Conservation (phyloP, 2,797 vertebrate genomes). For the Orestias chungarensis region DNA sequence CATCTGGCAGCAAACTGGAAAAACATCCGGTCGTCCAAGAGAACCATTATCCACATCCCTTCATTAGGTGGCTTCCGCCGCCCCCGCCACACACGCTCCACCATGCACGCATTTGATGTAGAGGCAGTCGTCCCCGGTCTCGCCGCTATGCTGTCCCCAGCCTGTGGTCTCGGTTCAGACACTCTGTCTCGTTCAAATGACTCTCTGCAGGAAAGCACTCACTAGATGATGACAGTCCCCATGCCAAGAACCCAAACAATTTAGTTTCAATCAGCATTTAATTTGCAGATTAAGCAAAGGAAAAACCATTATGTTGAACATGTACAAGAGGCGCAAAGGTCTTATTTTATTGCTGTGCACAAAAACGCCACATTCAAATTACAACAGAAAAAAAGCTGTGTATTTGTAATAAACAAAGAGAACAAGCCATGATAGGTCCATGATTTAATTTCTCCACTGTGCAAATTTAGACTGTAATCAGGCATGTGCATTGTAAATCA, state of each 20-base stretch:
- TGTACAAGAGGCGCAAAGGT: slow-evolving; percentile 89
- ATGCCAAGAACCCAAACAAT: slow-evolving; percentile 86
- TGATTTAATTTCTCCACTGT: slow-evolving; percentile 70
- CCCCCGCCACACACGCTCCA: slow-evolving; percentile 44
- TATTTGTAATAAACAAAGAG: slow-evolving; percentile 36
- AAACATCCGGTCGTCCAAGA: slow-evolving; percentile 95
- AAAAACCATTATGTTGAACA: slow-evolving; percentile 91
- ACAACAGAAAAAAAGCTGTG: slow-evolving; percentile 17
- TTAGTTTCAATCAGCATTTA: slow-evolving; percentile 91
- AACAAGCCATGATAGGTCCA: slow-evolving; percentile 55
- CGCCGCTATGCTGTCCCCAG: slow-evolving; percentile 86
- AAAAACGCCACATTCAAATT: slow-evolving; percentile 8
- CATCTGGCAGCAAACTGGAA: slow-evolving; percentile 99
- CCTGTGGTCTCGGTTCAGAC: slow-evolving; percentile 92
- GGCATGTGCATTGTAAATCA: slow-evolving; percentile 96
- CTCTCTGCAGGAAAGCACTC: slow-evolving; percentile 97
- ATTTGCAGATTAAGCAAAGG: slow-evolving; percentile 99
- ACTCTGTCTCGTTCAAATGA: slow-evolving; percentile 94
- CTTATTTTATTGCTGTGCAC: slow-evolving; percentile 73
- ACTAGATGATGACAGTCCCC: slow-evolving; percentile 94
- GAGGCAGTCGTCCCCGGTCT: slow-evolving; percentile 88
- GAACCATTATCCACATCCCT: slow-evolving; percentile 98
- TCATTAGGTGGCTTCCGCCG: slow-evolving; percentile 91
- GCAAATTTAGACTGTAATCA: slow-evolving; percentile 87
- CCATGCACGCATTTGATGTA: slow-evolving; percentile 52